Percentiles rank a stretch among this genome's conserved stretches.
phyloP scores from a whole-genome alignment of 2,888 invertebrate genomes.

The Rotaria macrura region DNA sequence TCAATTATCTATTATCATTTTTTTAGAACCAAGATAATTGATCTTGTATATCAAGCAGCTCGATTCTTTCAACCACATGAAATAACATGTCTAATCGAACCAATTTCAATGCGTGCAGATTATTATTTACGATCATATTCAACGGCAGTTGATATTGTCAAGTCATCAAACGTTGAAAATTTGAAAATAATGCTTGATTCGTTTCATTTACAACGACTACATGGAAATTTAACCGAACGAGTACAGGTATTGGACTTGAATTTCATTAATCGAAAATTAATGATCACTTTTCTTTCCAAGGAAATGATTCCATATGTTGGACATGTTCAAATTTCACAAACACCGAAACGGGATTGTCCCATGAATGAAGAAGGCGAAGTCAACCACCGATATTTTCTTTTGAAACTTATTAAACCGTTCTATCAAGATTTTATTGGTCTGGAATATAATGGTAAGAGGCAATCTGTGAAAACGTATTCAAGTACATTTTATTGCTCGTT shows the following conservation, averaged over 20 bases:
- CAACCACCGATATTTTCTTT: constrained; percentile 5
- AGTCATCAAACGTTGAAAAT: not conserved
- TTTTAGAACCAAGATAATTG: not conserved
- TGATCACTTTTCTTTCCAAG: not conserved
- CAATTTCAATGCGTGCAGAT: not conserved
- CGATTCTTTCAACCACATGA: not conserved
- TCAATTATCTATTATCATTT: not conserved
- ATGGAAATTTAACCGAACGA: constrained; percentile 14
- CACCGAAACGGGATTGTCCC: not conserved
- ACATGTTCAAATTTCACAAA: constrained; percentile 19
- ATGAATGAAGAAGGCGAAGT: constrained; percentile 10
- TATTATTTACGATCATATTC: constrained; percentile 11
- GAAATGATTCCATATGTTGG: not conserved
- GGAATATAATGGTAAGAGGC: not conserved
- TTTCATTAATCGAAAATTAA: not conserved
- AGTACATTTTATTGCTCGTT: not conserved
- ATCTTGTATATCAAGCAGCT: not conserved
- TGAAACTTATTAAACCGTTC: not conserved
- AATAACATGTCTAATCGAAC: not conserved
- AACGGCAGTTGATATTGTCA: not conserved
- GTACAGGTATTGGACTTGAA: not conserved
- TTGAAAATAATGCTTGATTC: constrained; percentile 7
- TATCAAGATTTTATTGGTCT: constrained; percentile 8
- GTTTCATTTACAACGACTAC: constrained; percentile 10
- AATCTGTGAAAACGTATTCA: fast-evolving